These are phyloP conservation scores for Thaumetopoea pityocampa DNA, from an alignment of 1,140 invertebrate species.

Conservation along the genomic window DNA sequence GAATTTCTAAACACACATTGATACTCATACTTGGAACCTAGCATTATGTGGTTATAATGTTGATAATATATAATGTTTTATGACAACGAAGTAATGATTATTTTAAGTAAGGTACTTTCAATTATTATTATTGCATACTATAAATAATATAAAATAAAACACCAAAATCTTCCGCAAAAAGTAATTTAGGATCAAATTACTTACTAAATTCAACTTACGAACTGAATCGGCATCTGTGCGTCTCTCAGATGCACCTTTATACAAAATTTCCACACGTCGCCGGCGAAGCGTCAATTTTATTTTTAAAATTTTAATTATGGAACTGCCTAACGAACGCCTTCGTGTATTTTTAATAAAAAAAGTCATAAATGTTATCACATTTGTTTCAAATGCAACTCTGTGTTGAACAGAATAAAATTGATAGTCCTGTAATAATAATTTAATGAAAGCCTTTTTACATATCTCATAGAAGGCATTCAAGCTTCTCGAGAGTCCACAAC, in stretches of 20 bases:
- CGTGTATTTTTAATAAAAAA: constrained; percentile 18
- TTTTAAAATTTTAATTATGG: constrained; percentile 74
- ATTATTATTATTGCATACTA: no score
- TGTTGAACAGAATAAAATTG: background rate
- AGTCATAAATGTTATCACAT: constrained; percentile 5
- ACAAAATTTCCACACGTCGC: constrained; percentile 54
- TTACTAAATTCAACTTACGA: constrained; percentile 3
- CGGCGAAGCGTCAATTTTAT: constrained; percentile 57
- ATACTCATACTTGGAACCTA: no score
- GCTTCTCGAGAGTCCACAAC: constrained; percentile 52
- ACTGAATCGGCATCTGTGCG: constrained; percentile 5
- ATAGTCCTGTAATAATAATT: constrained; percentile 5
- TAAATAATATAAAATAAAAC: no score
- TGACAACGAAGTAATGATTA: no score
- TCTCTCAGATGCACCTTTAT: constrained; percentile 2
- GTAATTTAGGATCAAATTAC: constrained; percentile 3
- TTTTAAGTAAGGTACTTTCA: no score
- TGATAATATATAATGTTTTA: no score
- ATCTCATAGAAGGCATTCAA: constrained; percentile 37
- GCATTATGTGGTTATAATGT: no score
- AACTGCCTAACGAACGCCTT: constrained; percentile 64
- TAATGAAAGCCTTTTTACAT: constrained; percentile 18
- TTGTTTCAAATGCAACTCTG: constrained; percentile 21
- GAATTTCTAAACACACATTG: no score
- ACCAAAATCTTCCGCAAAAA: background rate